A percentile compares a stretch with the other conserved stretches of the same genome.
phyloP scores from a whole-genome alignment of 2,797 vertebrate genomes.

The Helarctos malayanus region DNA sequence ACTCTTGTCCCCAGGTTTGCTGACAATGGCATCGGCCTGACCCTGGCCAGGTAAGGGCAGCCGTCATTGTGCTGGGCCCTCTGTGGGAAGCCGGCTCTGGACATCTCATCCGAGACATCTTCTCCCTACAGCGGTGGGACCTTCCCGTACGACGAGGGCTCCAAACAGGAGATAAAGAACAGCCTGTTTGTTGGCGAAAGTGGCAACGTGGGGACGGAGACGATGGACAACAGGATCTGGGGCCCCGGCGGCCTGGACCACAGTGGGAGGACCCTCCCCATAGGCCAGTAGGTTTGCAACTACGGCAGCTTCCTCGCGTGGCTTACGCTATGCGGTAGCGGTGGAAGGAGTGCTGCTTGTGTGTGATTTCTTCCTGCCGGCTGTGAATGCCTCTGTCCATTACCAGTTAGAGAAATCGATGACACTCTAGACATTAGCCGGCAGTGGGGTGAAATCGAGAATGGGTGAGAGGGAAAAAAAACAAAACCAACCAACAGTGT shows the following conservation, averaged over 20 bases:
- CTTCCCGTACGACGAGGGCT: conserved; percentile 97
- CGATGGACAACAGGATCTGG: conserved; percentile 92
- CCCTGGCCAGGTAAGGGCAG: conserved; percentile 95
- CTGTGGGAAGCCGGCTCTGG: neutral
- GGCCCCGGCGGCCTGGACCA: conserved; percentile 94
- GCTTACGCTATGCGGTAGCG: neutral
- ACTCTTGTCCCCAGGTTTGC: conserved; percentile 93
- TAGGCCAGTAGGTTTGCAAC: conserved; percentile 92
- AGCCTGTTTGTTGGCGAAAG: conserved; percentile 98
- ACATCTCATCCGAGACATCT: neutral
- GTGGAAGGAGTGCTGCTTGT: fast-evolving
- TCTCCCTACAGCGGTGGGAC: conserved; percentile 94
- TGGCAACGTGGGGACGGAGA: conserved; percentile 93
- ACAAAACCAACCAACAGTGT: too few relatives aligned
- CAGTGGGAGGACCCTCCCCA: conserved; percentile 94
- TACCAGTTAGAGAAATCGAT: too few relatives aligned
- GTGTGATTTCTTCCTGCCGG: neutral
- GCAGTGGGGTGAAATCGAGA: neutral
- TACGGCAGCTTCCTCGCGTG: fast-evolving
- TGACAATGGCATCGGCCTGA: conserved; percentile 98
- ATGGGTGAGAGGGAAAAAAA: too few relatives aligned
- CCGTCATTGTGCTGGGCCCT: fast-evolving
- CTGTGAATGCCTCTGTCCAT: neutral
- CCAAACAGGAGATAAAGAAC: conserved; percentile 97
- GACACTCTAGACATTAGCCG: too few relatives aligned